Conservation (phyloP, 2,888 invertebrate genomes). For the Eristalinus aeneus region DNA sequence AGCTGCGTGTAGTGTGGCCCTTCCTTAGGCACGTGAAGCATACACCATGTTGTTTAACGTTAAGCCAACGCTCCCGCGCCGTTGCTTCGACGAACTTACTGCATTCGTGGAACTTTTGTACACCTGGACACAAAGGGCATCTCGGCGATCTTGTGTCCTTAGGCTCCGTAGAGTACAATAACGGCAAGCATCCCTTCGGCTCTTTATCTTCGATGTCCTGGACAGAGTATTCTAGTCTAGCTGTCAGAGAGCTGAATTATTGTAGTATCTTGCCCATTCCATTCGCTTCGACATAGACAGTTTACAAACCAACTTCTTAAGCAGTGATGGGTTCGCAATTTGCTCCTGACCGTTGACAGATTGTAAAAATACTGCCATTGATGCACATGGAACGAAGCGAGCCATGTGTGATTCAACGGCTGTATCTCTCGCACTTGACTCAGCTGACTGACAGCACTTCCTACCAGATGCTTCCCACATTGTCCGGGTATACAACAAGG, state of each 20-base stretch:
- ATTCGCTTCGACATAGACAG: slow-evolving; percentile 15
- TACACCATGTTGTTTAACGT: not conserved
- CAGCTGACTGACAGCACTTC: slow-evolving; percentile 30
- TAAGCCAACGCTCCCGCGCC: not conserved
- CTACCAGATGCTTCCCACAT: too few relatives aligned
- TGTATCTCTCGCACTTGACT: slow-evolving; percentile 46
- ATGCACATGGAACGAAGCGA: slow-evolving; percentile 52
- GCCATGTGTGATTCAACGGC: slow-evolving; percentile 43
- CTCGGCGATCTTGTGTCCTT: not conserved
- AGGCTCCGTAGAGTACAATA: not conserved
- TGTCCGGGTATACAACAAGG: not conserved
- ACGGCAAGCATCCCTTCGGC: not conserved
- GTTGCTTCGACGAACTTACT: not conserved
- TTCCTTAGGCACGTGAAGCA: too few relatives aligned
- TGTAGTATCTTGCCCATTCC: slow-evolving; percentile 16
- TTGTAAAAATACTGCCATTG: slow-evolving; percentile 36
- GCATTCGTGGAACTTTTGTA: not conserved
- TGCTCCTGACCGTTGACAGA: slow-evolving; percentile 43
- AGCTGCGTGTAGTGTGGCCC: too few relatives aligned
- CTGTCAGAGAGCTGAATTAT: not conserved
- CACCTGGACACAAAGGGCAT: slow-evolving; percentile 13
- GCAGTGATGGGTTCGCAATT: slow-evolving; percentile 33
- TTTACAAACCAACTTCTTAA: slow-evolving; percentile 10
- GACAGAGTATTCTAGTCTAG: not conserved
- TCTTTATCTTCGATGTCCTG: slow-evolving; percentile 3